Base-by-base conservation (phyloP, 2,888 invertebrate species). In the Metallyticus violacea region DNA sequence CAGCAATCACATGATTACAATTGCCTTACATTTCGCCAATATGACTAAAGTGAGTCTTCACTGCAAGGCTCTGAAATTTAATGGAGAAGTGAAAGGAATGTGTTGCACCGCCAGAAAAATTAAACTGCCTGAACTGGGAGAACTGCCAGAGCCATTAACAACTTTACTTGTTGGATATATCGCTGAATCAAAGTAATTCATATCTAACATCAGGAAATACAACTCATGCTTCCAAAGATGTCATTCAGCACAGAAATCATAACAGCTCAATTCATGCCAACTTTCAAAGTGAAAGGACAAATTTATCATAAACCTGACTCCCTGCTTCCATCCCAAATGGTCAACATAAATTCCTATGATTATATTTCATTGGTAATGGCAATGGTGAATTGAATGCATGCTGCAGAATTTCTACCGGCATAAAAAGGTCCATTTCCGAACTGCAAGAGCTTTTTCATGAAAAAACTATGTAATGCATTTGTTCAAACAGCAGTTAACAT, bases 11-110 rank as follows among this genome's bases (percentile, higher is more conserved):
- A 22, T 26, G 26, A 86, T 78, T 77, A 86, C 86, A 86, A 84
- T 86, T 62, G 85, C 83, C 85, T 88, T 86, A 85, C 86, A 88
- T 88, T 86, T 29, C 86, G 86, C 84, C 87, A 81, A 87, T 27
- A 62, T 86, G 86, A 29, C 85, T 85, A 78, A 82, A 85, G 87
- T 85, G 78, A 77, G 78, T 85, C 85, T 77, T 77, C 77, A 85
- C 9, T 85, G 77, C 77, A 85, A 85, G 78, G 85, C 6, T 40
- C 40, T 40, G 25, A 30, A 40, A 81, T 81, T 81, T 3, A 22
- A 81, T 81, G 82, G 26, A 30, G 40, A 81, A 81, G 28, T 22
- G 30, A 81, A 81, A 30, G 82, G 15, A 81, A 28, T 81, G 15
- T 28, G 82, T 81, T 30, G 28, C 30, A 15, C 30, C 30, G 28